Conservation (phyloP, 2,888 invertebrate species). For the Prenolepis imparis region DNA sequence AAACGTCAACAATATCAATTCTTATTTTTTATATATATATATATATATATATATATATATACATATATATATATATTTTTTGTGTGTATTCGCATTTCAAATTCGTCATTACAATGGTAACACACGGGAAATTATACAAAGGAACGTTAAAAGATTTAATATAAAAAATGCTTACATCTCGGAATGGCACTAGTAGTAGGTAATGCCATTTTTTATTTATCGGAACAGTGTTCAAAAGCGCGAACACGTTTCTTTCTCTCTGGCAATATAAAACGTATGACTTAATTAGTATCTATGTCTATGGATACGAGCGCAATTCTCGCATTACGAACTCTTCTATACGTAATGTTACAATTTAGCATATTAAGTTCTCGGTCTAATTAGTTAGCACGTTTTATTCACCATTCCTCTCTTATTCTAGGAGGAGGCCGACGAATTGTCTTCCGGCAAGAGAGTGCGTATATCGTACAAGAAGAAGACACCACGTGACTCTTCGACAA, state of each 20-base stretch:
- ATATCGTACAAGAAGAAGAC: constrained; percentile 40
- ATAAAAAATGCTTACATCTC: constrained; percentile 67
- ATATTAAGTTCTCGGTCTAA: constrained; percentile 1
- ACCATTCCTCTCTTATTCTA: neutral
- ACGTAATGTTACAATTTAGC: constrained; percentile 36
- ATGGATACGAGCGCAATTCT: constrained; percentile 10
- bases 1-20: constrained; percentile 10
- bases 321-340: constrained; percentile 9
- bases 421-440: constrained; percentile 12
- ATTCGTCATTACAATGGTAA: constrained; percentile 58
- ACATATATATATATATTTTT: constrained; percentile 58
- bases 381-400: neutral
- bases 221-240: neutral
- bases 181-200: neutral
- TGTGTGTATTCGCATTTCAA: constrained; percentile 41
- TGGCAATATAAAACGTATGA: constrained; percentile 30
- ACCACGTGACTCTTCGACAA: constrained; percentile 11
- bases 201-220: neutral
- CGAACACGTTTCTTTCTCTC: constrained; percentile 7
- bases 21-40: constrained; percentile 59
- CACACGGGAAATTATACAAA: constrained; percentile 57
- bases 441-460: constrained; percentile 28
- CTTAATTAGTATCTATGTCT: constrained; percentile 33
- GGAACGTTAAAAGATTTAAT: constrained; percentile 62
- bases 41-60: constrained; percentile 56